Evolutionary conservation across 2,797 vertebrate species (phyloP).

Genomic region (Anolis apletophallus): DNA sequence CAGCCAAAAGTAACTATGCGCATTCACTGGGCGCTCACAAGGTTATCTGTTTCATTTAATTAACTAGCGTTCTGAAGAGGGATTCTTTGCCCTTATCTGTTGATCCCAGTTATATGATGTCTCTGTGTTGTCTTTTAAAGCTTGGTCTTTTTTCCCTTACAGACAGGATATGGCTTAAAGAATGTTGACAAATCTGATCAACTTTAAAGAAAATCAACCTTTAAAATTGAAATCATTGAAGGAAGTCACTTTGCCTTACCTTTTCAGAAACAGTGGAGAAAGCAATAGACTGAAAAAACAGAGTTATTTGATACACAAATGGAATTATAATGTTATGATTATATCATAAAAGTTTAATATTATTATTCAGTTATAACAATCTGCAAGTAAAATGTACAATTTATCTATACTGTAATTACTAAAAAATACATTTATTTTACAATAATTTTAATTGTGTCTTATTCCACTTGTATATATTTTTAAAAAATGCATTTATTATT

Average conservation of each 20-base stretch:
- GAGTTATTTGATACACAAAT: neutral
- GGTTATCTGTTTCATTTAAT: conserved; percentile 78
- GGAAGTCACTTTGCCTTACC: conserved; percentile 11
- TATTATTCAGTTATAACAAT: no score
- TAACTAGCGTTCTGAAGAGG: conserved; percentile 70
- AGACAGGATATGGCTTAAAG: conserved; percentile 56
- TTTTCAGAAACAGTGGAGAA: conserved; percentile 15
- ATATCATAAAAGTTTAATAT: no score
- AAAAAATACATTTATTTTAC: no score
- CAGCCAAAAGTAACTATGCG: conserved; percentile 68
- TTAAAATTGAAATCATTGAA: conserved; percentile 20
- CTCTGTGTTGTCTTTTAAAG: conserved; percentile 67
- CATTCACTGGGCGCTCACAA: conserved; percentile 67
- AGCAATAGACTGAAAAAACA: neutral
- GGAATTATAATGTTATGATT: no score
- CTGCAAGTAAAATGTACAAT: no score
- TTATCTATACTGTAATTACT: no score
- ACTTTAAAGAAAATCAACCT: conserved; percentile 29
- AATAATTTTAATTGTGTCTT: no score
- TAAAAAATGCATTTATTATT: no score
- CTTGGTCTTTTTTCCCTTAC: neutral
- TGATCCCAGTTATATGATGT: conserved; percentile 73
- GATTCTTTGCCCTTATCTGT: conserved; percentile 73
- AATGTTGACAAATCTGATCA: conserved; percentile 57
- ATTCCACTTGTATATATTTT: no score